Percentiles rank a stretch among this genome's conserved stretches.
Evolutionary conservation across 2,888 invertebrate genomes (phyloP).

Genomic region (Craniophora ligustri): DNA sequence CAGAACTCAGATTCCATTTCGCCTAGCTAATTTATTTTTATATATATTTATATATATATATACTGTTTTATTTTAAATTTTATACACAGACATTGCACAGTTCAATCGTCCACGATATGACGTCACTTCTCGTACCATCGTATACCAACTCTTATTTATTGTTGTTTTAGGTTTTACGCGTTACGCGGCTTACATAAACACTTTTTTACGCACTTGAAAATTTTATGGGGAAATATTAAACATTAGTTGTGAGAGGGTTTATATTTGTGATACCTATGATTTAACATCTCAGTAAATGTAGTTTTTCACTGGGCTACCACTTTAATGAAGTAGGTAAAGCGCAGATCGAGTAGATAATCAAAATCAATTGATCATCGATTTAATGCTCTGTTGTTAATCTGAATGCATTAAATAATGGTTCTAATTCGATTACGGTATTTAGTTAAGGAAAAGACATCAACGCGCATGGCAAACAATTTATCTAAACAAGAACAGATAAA

Average conservation of each 20-base stretch:
- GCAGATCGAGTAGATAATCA: not conserved
- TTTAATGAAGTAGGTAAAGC: not conserved
- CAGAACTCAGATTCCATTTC: conserved; percentile 83
- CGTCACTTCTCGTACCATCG: conserved; percentile 62
- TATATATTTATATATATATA: conserved; percentile 60
- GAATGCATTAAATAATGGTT: not conserved
- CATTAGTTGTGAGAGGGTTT: too few species aligned
- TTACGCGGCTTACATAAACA: not conserved
- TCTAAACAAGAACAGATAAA: conserved; percentile 73
- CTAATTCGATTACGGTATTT: conserved; percentile 13
- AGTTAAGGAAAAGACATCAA: conserved; percentile 82
- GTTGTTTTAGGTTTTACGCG: not conserved
- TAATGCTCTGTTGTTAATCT: not conserved
- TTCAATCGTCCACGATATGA: conserved; percentile 81
- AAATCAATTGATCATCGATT: not conserved
- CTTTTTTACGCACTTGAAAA: too few species aligned
- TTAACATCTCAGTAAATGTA: not conserved
- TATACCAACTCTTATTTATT: conserved; percentile 65
- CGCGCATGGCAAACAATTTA: conserved; percentile 76
- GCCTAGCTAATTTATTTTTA: conserved; percentile 78
- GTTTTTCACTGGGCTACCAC: conserved; percentile 16
- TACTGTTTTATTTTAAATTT: conserved; percentile 57
- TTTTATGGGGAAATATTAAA: too few species aligned
- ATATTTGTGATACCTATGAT: not conserved
- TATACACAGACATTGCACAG: conserved; percentile 87